phyloP scores from a whole-genome alignment of 2,113 vertebrate genomes.

The Stictonetta naevosa region DNA sequence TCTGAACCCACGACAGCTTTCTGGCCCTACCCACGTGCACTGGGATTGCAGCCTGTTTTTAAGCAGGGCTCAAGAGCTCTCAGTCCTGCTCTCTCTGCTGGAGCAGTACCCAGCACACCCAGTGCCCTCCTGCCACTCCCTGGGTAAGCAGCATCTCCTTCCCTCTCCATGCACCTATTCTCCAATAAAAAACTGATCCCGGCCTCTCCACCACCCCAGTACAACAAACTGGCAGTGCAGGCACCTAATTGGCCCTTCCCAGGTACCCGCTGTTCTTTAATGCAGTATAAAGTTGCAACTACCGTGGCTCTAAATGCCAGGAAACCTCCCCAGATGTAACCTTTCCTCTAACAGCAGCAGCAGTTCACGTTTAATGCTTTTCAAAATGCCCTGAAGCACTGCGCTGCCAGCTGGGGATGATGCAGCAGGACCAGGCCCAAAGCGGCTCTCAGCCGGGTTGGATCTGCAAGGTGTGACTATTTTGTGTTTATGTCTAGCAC shows the following conservation, averaged over 20 bases:
- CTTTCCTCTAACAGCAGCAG: not conserved
- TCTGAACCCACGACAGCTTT: not conserved
- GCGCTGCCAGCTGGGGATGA: not conserved
- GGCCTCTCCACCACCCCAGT: not conserved
- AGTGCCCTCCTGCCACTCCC: not conserved
- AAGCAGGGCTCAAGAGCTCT: not conserved
- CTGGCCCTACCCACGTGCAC: not conserved
- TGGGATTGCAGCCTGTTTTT: not conserved
- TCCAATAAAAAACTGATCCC: not conserved
- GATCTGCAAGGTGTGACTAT: not conserved
- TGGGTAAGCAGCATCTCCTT: not conserved
- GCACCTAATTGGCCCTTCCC: not conserved
- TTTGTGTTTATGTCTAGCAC: not conserved
- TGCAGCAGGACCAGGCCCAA: not conserved
- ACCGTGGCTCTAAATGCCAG: not conserved
- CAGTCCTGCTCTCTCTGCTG: not conserved
- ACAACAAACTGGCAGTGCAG: fast-evolving
- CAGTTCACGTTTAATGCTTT: not conserved
- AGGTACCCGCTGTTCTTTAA: not conserved
- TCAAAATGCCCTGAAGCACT: not conserved
- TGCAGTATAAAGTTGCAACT: not conserved
- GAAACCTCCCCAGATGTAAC: not conserved
- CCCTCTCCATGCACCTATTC: not conserved
- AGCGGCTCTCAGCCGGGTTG: not conserved
- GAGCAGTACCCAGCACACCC: not conserved